Base-by-base conservation (phyloP, 2,113 vertebrate species). In the Eleginops maclovinus region DNA sequence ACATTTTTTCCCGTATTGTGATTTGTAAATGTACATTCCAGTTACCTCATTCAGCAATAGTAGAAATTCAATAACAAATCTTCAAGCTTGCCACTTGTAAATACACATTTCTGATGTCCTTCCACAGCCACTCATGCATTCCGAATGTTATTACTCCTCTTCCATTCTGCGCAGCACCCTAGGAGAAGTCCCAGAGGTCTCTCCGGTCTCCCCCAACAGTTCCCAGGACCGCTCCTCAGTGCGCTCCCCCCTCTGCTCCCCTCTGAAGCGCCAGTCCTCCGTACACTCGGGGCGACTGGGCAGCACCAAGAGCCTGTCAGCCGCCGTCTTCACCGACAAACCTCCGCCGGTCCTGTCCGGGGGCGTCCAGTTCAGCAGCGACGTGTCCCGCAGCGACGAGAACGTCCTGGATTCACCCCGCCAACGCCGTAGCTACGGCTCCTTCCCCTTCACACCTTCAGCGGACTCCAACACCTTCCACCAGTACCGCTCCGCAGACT, bases 391-490 rank as follows among this genome's bases (percentile, higher is more conserved):
- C 62, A 99, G 98, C 41, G 97, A 99, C 1, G 98, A 98, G 85
- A 99, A 98, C 0, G 96, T 98, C 24, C 92, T 98, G 65, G 97
- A 99, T 70, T 99, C 98, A 0, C 98, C 97, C 0, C 96, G 96
- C 41, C 98, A 98, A 86, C 95, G 97, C 36, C 94, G 97, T 76
- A 99, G 98, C 93, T 98, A 99, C 28, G 96, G 98, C 41, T 98
- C 98, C 2, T 99, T 99, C 66, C 98, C 98, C 0, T 98, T 98
- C 81, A 98, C 97, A 0, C 97, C 97, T 0, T 98, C 98, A 21
- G 97, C 97, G 0, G 98, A 99, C 87, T 99, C 98, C 1, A 97
- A 94, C 89, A 98, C 97, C 0, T 99, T 99, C 91, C 98, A 97
- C 87, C 98, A 99, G 55, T 98, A 99, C 89, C 97, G 97, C 67